These are phyloP conservation scores for Anisognathus igniventris DNA, from an alignment of 2,797 vertebrate species.

Conservation along the genomic window DNA sequence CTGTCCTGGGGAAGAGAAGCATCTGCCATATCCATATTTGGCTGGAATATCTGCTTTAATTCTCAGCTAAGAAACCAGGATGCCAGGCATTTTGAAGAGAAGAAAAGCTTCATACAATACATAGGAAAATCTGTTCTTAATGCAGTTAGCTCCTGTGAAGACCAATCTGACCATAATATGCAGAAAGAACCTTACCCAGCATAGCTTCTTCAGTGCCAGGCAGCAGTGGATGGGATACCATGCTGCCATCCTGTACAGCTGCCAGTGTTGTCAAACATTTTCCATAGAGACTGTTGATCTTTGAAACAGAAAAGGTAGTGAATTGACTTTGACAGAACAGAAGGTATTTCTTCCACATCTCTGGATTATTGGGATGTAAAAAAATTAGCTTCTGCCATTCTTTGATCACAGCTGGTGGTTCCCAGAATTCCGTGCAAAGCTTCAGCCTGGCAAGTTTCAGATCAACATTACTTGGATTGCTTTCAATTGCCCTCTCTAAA, in stretches of 20 bases:
- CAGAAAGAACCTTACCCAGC: constrained; percentile 78
- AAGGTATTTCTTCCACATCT: constrained; percentile 89
- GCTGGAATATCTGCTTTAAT: background rate
- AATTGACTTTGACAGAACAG: constrained; percentile 93
- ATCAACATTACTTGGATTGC: constrained; percentile 84
- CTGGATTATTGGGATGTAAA: constrained; percentile 88
- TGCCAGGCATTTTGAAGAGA: background rate
- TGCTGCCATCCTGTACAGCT: constrained; percentile 88
- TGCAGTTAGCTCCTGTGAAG: background rate
- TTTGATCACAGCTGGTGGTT: constrained; percentile 82
- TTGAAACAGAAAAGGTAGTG: constrained; percentile 88
- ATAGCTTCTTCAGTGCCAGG: constrained; percentile 86
- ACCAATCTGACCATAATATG: background rate
- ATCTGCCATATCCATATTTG: background rate
- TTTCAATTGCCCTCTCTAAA: constrained; percentile 87
- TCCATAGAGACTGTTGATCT: constrained; percentile 85
- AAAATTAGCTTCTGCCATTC: constrained; percentile 98
- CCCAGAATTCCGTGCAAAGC: constrained; percentile 90
- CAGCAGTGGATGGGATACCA: constrained; percentile 87
- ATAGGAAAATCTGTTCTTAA: background rate
- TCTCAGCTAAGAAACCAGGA: background rate
- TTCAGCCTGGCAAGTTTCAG: constrained; percentile 87
- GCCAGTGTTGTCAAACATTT: constrained; percentile 91
- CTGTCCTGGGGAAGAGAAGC: background rate
- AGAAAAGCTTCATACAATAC: background rate